Evolutionary conservation across 2,113 vertebrate species (phyloP).

Genomic region (Myiozetetes cayanensis): DNA sequence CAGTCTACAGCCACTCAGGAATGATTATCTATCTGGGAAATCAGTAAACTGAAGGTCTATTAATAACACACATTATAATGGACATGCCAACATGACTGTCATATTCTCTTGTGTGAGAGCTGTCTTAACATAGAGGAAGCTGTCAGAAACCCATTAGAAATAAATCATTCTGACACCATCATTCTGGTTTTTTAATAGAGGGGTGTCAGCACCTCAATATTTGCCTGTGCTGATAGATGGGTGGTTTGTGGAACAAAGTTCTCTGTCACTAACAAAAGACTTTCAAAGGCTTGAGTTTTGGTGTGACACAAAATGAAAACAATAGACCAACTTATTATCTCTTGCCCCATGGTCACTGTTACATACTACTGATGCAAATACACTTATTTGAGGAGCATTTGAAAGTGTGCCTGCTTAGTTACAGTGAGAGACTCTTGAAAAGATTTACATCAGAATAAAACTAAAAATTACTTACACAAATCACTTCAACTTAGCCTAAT

Average conservation of each 20-base stretch:
- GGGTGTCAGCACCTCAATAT: constrained; percentile 6
- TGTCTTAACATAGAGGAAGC: neutral
- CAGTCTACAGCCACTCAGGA: constrained; percentile 43
- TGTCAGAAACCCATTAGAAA: constrained; percentile 25
- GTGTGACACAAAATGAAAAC: neutral
- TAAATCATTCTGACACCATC: constrained; percentile 49
- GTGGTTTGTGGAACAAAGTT: neutral
- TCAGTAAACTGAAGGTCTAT: constrained; percentile 59
- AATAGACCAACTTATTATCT: neutral
- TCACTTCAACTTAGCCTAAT: neutral
- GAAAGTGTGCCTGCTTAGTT: neutral
- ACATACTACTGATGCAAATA: neutral
- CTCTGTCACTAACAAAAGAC: neutral
- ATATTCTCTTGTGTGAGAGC: neutral
- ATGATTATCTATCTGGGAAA: constrained; percentile 49
- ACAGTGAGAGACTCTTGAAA: neutral
- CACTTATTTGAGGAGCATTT: neutral
- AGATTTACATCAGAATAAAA: neutral
- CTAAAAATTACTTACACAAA: neutral
- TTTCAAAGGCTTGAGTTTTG: neutral
- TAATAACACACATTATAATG: constrained; percentile 49
- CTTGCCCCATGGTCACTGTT: neutral
- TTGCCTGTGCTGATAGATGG: neutral
- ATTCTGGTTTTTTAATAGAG: neutral
- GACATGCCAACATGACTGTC: constrained; percentile 31